A percentile compares a stretch with the other conserved stretches of the same genome.
phyloP scores from a whole-genome alignment of 2,888 invertebrate genomes.

The Diadromus collaris region DNA sequence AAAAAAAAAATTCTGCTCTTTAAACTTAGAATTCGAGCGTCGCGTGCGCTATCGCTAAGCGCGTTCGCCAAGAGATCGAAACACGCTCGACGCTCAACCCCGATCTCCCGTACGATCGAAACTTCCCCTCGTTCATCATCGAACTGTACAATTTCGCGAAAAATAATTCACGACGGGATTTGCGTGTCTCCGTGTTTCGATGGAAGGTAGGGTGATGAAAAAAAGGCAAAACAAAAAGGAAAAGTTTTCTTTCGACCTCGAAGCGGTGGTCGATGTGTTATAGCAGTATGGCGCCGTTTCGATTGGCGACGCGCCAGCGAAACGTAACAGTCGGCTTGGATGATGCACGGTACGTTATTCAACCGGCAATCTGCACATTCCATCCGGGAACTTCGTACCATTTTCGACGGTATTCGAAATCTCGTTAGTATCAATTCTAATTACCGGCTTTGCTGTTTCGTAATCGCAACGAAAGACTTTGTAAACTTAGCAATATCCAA shows the following conservation, averaged over 20 bases:
- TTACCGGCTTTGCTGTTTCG: neutral
- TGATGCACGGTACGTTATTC: slow-evolving; percentile 36
- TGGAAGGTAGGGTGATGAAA: neutral
- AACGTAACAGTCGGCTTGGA: slow-evolving; percentile 41
- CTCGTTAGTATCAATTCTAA: slow-evolving; percentile 12
- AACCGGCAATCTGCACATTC: slow-evolving; percentile 10
- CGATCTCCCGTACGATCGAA: neutral
- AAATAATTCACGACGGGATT: slow-evolving; percentile 5
- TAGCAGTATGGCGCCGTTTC: slow-evolving; percentile 58
- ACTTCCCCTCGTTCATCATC: neutral
- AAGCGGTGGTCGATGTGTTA: slow-evolving; percentile 10
- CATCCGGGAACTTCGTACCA: neutral
- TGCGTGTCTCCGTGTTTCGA: slow-evolving; percentile 3
- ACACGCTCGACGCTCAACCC: neutral
- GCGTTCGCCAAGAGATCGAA: neutral
- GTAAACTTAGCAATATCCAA: neutral
- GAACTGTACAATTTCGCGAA: neutral
- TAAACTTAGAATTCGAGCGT: neutral
- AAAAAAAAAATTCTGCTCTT: neutral
- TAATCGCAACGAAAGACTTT: neutral
- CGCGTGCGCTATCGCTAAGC: neutral
- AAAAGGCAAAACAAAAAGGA: neutral
- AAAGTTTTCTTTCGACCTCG: slow-evolving; percentile 35
- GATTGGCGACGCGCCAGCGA: slow-evolving; percentile 61
- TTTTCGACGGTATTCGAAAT: slow-evolving; percentile 5